Evolutionary conservation across 2,888 invertebrate species (phyloP), one percentile per base, ranked within the genome.

Genomic region (Ichneumoninae sp.): DNA sequence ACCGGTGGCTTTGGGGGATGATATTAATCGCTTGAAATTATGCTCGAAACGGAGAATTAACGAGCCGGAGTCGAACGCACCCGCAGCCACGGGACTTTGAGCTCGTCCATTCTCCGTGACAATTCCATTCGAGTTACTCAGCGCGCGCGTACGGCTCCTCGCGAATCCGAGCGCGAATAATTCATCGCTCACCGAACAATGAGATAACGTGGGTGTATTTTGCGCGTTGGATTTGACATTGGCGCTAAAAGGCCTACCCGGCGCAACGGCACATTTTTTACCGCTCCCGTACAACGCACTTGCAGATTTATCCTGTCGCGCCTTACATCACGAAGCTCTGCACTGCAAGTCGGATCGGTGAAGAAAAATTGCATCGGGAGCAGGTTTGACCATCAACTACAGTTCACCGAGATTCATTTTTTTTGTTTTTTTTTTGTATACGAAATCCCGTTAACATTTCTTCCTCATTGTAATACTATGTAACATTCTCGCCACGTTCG

Each of bases 211-310:
- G 88, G 89, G 90, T 79, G 86, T 80, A 47, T 60, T 79, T 87
- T 33, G 26, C 62, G 90, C 89, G 90, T 89, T 90, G 90, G 89
- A 89, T 91, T 88, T 89, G 89, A 90, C 90, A 90, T 91, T 91
- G 91, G 87, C 89, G 89, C 87, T 86, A 88, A 89, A 90, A 89
- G 79, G 54, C 76, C 65, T 66, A 60, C 70, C 82, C 65, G 75
- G 50, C 62, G 79, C 52, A 78, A 30, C 70, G 30, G 66, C 30
- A 7, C 66, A 78, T 68, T 78, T 79, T 71, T 77, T 66, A 74
- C 54, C 65, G 62, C 77, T 77, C 77, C 57, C 72, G 75, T 80
- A 52, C 70, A 76, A 50, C 69, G 72, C 83, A 72, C 74, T 69
- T 80, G 57, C 47, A 22, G 68, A 54, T 62, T 26, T 44, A 62